Conservation (phyloP, 2,888 invertebrate species). For the Drosophila aldrichi region DNA sequence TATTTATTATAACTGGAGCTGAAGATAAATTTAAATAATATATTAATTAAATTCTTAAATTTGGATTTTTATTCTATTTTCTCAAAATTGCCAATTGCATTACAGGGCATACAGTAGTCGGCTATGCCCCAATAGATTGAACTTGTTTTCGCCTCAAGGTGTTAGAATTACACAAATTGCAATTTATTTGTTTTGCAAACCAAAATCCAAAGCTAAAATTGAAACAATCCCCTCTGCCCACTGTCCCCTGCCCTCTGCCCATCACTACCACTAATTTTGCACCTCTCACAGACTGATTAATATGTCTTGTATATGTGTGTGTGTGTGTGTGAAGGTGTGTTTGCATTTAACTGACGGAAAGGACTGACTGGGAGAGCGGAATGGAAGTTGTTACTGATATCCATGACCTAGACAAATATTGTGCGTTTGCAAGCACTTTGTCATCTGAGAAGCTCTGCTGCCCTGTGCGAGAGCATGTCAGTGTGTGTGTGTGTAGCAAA, state of each 20-base stretch:
- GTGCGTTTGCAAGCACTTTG: conserved; percentile 75
- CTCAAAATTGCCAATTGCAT: no score
- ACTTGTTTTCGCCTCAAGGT: conserved; percentile 68
- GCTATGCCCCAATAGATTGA: neutral
- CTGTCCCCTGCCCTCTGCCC: no score
- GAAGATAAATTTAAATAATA: no score
- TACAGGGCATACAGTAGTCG: conserved; percentile 1
- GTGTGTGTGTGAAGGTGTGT: conserved; percentile 59
- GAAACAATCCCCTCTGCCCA: conserved; percentile 8
- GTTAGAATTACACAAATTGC: conserved; percentile 80
- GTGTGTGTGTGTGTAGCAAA: conserved; percentile 17
- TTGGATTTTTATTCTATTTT: neutral
- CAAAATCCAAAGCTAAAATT: conserved; percentile 67
- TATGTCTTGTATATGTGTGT: conserved; percentile 58
- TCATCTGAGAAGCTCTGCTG: conserved; percentile 54
- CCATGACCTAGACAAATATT: conserved; percentile 75
- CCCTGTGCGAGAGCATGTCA: neutral
- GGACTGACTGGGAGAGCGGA: neutral
- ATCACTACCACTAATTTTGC: neutral
- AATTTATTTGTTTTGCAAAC: conserved; percentile 74
- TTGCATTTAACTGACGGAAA: conserved; percentile 63
- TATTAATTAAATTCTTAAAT: neutral
- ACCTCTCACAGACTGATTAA: conserved; percentile 58
- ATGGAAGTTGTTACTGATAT: conserved; percentile 51
- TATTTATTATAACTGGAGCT: no score